These are phyloP conservation scores for Perccottus glenii DNA, from an alignment of 2,113 vertebrate species.

Conservation along the genomic window DNA sequence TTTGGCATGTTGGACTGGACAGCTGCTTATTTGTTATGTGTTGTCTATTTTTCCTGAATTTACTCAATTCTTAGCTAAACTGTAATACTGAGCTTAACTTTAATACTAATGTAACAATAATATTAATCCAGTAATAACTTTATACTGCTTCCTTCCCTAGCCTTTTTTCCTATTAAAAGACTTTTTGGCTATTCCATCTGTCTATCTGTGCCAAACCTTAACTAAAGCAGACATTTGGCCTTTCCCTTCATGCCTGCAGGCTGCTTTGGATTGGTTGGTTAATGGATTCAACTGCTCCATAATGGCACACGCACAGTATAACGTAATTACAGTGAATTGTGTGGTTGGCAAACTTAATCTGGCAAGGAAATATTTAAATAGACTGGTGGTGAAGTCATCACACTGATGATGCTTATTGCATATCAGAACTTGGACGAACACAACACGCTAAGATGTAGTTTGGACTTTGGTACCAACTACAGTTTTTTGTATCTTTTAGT, in stretches of 20 bases:
- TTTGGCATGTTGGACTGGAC: too few relatives aligned
- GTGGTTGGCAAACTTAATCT: conserved; percentile 73
- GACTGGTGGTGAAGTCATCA: conserved; percentile 42
- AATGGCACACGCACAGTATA: conserved; percentile 38
- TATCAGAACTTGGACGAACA: conserved; percentile 1
- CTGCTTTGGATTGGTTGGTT: conserved; percentile 15
- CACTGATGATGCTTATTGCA: conserved; percentile 43
- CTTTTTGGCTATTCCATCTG: neutral
- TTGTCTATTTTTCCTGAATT: too few relatives aligned
- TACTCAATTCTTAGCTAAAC: too few relatives aligned
- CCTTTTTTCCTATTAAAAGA: neutral
- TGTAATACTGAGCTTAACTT: too few relatives aligned
- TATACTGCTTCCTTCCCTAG: neutral
- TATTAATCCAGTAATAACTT: too few relatives aligned
- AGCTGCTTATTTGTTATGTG: too few relatives aligned
- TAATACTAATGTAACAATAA: too few relatives aligned
- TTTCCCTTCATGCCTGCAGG: conserved; percentile 13
- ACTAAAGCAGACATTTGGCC: conserved; percentile 12
- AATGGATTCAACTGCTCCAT: conserved; percentile 22
- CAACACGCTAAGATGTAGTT: too few relatives aligned
- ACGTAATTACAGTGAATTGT: conserved; percentile 65
- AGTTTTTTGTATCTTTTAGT: too few relatives aligned
- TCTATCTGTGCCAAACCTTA: conserved; percentile 1
- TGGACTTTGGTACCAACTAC: too few relatives aligned
- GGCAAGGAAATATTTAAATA: conserved; percentile 56